A percentile compares a stretch with the other conserved stretches of the same genome.
These are phyloP conservation scores for Nasonia oneida DNA, from an alignment of 2,888 invertebrate species.

Conservation along the genomic window DNA sequence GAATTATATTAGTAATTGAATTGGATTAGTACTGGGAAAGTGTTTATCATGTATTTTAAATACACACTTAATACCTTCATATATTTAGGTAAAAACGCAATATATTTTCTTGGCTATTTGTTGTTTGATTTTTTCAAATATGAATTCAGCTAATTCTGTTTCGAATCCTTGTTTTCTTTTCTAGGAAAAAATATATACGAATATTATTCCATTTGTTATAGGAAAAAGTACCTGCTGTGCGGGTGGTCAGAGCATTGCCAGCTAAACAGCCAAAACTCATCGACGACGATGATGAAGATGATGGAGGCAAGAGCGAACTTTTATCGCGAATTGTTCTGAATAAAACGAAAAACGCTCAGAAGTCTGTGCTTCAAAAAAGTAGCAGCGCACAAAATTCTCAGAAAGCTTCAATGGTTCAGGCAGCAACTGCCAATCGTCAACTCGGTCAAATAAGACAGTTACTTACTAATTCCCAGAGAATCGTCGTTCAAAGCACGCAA, in stretches of 20 bases:
- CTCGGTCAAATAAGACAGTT: slow-evolving; percentile 57
- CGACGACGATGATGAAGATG: slow-evolving; percentile 49
- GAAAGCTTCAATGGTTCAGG: slow-evolving; percentile 42
- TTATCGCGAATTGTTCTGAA: slow-evolving; percentile 56
- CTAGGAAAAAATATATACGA: neutral
- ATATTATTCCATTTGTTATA: slow-evolving; percentile 65
- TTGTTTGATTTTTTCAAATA: neutral
- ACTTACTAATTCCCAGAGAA: slow-evolving; percentile 67
- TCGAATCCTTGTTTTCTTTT: neutral
- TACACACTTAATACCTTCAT: neutral
- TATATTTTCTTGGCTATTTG: neutral
- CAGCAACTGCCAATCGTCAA: slow-evolving; percentile 45
- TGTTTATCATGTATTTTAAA: neutral
- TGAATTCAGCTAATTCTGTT: neutral
- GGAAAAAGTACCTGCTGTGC: slow-evolving; percentile 67
- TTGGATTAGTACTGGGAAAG: neutral
- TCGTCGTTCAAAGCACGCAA: slow-evolving; percentile 72
- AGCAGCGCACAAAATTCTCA: slow-evolving; percentile 31
- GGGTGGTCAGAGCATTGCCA: slow-evolving; percentile 71
- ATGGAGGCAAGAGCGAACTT: slow-evolving; percentile 57
- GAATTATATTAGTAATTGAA: neutral
- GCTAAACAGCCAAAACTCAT: slow-evolving; percentile 63
- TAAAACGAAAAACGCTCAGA: slow-evolving; percentile 38
- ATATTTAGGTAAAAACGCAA: neutral
- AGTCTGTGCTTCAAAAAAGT: slow-evolving; percentile 42